Evolutionary conservation across 2,797 vertebrate species (phyloP).

Genomic region (Myotis pilosus): DNA sequence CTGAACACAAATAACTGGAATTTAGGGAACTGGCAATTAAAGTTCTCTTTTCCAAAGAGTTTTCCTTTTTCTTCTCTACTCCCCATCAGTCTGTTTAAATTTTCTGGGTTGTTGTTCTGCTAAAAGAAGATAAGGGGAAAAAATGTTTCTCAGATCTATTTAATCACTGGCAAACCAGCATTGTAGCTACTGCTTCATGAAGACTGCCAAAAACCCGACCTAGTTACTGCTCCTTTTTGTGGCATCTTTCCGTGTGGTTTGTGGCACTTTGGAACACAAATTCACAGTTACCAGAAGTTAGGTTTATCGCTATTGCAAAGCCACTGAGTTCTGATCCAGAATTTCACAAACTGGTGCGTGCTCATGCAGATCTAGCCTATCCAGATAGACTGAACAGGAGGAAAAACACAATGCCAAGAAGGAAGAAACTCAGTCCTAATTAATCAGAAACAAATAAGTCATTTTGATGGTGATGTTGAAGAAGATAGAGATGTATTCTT

Average conservation of each 20-base stretch:
- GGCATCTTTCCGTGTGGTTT: slow-evolving; percentile 60
- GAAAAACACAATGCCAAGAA: slow-evolving; percentile 81
- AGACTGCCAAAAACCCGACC: slow-evolving; percentile 79
- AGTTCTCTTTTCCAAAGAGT: not conserved
- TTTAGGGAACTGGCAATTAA: not conserved
- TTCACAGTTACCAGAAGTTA: slow-evolving; percentile 84
- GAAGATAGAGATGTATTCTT: slow-evolving; percentile 75
- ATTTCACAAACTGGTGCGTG: slow-evolving; percentile 79
- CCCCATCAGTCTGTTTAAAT: not conserved
- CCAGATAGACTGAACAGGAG: slow-evolving; percentile 84
- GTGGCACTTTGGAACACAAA: slow-evolving; percentile 67
- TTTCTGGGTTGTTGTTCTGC: slow-evolving; percentile 24
- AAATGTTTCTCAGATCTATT: slow-evolving; percentile 71
- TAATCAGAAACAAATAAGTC: slow-evolving; percentile 82
- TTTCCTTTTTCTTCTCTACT: not conserved
- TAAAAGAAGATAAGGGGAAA: slow-evolving; percentile 74
- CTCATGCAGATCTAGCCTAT: slow-evolving; percentile 79
- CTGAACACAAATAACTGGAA: not conserved
- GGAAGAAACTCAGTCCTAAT: slow-evolving; percentile 79
- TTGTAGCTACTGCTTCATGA: slow-evolving; percentile 65
- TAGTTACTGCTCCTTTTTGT: slow-evolving; percentile 70
- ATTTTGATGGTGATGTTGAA: slow-evolving; percentile 78
- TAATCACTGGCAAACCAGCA: slow-evolving; percentile 71
- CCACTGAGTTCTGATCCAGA: slow-evolving; percentile 82
- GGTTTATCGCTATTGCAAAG: slow-evolving; percentile 78